phyloP scores from a whole-genome alignment of 2,888 invertebrate species.

The Apamea crenata region DNA sequence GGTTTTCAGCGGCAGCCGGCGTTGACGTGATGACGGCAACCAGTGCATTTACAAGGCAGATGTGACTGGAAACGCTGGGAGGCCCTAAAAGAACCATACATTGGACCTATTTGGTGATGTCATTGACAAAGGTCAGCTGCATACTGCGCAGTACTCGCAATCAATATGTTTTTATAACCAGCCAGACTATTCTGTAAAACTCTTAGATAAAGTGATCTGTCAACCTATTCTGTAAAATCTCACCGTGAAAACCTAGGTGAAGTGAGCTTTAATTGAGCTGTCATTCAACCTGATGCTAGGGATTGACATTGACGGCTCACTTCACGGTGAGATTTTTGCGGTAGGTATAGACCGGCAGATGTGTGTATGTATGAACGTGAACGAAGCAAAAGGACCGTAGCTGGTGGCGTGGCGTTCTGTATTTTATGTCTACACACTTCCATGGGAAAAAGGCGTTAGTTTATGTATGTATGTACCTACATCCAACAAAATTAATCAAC shows the following conservation, averaged over 20 bases:
- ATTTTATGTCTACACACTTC: not conserved
- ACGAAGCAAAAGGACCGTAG: not conserved
- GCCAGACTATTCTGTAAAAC: not conserved
- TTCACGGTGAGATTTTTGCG: not conserved
- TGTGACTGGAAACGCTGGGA: not conserved
- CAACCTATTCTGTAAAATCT: not conserved
- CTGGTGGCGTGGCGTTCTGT: not conserved
- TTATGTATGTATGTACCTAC: not conserved
- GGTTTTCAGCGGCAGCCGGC: too few species aligned
- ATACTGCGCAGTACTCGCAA: not conserved
- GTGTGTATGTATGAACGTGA: not conserved
- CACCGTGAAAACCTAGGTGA: not conserved
- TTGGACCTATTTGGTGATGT: not conserved
- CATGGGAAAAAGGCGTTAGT: not conserved
- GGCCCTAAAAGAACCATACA: not conserved
- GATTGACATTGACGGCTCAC: not conserved
- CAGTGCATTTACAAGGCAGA: too few species aligned
- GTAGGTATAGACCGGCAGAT: not conserved
- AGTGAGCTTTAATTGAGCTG: not conserved
- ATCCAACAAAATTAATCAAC: not conserved
- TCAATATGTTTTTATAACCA: not conserved
- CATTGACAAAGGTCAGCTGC: not conserved
- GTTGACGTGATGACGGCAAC: too few species aligned
- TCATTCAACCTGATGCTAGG: not conserved
- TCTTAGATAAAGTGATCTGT: not conserved